Percentiles rank a stretch among this genome's conserved stretches.
Conservation (phyloP, 2,888 invertebrate genomes). For the Callosobruchus maculatus region DNA sequence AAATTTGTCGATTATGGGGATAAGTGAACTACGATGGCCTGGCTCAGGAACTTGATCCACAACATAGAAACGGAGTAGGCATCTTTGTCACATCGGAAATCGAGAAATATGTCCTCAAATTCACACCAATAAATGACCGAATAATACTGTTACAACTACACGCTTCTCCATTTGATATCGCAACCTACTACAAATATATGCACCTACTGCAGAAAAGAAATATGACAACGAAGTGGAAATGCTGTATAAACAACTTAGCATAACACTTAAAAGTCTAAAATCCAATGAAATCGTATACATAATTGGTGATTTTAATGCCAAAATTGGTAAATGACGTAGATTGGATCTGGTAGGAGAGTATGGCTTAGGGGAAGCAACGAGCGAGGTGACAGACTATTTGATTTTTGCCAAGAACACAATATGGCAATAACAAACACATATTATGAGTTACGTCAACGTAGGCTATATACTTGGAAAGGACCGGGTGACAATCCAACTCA, state of each 20-base stretch:
- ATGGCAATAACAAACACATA: neutral
- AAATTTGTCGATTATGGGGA: no score
- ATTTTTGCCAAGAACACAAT: neutral
- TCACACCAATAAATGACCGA: neutral
- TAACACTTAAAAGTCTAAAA: neutral
- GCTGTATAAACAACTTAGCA: neutral
- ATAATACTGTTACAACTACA: slow-evolving; percentile 1
- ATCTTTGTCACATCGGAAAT: no score
- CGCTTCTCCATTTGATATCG: neutral
- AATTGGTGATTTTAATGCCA: slow-evolving; percentile 1
- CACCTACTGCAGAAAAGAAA: neutral
- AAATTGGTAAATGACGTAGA: neutral
- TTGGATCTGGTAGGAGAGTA: neutral
- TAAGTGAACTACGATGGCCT: no score
- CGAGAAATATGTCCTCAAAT: no score
- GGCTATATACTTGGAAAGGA: slow-evolving; percentile 6
- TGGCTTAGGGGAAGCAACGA: neutral
- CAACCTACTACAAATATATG: neutral
- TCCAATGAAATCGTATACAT: neutral
- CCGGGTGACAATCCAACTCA: neutral
- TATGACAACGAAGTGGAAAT: neutral
- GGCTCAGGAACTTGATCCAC: no score
- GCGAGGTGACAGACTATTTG: neutral
- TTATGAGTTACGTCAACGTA: neutral
- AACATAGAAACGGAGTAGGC: no score